Evolutionary conservation across 2,113 vertebrate species (phyloP).

Genomic region (Malurus elegans): DNA sequence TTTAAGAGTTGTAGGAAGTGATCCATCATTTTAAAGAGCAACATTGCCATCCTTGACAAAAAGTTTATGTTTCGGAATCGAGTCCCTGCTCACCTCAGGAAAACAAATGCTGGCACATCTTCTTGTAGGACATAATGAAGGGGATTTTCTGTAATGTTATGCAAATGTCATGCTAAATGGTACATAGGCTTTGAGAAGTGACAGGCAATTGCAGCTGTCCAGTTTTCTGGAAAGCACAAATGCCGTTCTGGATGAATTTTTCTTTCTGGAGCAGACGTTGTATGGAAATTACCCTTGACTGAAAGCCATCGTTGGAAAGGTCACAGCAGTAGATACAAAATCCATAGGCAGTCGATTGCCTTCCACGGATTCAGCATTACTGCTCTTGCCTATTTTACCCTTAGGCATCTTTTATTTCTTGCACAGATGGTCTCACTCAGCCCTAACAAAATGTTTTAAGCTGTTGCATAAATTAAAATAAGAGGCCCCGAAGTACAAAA

Average conservation of each 20-base stretch:
- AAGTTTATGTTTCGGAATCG: slow-evolving; percentile 74
- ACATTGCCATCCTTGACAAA: slow-evolving; percentile 69
- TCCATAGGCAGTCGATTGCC: slow-evolving; percentile 59
- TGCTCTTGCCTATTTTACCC: slow-evolving; percentile 75
- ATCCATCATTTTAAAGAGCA: slow-evolving; percentile 80
- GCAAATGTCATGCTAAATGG: slow-evolving; percentile 45
- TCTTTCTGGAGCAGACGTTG: slow-evolving; percentile 52
- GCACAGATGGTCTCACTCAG: slow-evolving; percentile 82
- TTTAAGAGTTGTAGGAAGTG: slow-evolving; percentile 80
- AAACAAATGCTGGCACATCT: slow-evolving; percentile 56
- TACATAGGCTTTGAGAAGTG: slow-evolving; percentile 1
- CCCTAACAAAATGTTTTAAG: slow-evolving; percentile 81
- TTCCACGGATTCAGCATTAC: slow-evolving; percentile 70
- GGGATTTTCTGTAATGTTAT: slow-evolving; percentile 47
- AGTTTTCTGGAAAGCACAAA: slow-evolving; percentile 39
- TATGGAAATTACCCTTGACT: slow-evolving; percentile 70
- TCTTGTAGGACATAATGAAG: slow-evolving; percentile 43
- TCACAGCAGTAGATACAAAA: slow-evolving; percentile 69
- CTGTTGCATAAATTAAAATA: slow-evolving; percentile 79
- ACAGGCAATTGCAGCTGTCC: neutral
- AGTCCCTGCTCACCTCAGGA: slow-evolving; percentile 57
- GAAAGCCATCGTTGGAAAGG: slow-evolving; percentile 67
- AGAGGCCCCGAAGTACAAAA: slow-evolving; percentile 70
- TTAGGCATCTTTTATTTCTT: slow-evolving; percentile 76
- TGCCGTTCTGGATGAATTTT: slow-evolving; percentile 3